A percentile compares a stretch with the other conserved stretches of the same genome.
Evolutionary conservation across 2,888 invertebrate species (phyloP).

Genomic region (Morpho deidamia): DNA sequence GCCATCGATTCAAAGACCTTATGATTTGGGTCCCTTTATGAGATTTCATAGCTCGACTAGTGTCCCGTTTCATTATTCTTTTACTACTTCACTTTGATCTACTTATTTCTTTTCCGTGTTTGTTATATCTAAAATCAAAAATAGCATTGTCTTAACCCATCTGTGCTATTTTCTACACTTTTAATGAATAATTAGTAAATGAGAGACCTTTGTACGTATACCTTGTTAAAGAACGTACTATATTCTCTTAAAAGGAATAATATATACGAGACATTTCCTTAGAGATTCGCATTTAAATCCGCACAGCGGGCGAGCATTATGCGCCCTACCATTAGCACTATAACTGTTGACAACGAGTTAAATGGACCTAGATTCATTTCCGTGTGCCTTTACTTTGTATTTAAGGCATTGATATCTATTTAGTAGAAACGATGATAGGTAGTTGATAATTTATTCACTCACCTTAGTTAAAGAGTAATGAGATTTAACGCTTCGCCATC

Average conservation of each 20-base stretch:
- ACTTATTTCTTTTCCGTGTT: no score
- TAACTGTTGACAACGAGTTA: constrained; percentile 20
- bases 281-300: constrained; percentile 19
- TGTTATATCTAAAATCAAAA: no score
- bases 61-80: no score
- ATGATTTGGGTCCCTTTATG: no score
- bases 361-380: constrained; percentile 11
- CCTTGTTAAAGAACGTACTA: constrained; percentile 8
- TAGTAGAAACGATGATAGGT: not conserved
- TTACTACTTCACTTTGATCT: no score
- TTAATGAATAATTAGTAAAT: constrained; percentile 10
- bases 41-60: no score
- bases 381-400: constrained; percentile 3
- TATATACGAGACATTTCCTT: constrained; percentile 21
- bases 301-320: constrained; percentile 15
- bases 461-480: not conserved
- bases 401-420: constrained; percentile 2
- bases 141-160: no score
- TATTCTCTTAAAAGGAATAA: constrained; percentile 20
- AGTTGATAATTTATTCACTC: constrained; percentile 2
- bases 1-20: no score
- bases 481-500: no score
- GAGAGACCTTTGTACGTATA: constrained; percentile 3
- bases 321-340: constrained; percentile 19
- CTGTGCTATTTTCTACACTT: no score